Conservation (phyloP, 2,888 invertebrate species). For the Diloba caeruleocephala region DNA sequence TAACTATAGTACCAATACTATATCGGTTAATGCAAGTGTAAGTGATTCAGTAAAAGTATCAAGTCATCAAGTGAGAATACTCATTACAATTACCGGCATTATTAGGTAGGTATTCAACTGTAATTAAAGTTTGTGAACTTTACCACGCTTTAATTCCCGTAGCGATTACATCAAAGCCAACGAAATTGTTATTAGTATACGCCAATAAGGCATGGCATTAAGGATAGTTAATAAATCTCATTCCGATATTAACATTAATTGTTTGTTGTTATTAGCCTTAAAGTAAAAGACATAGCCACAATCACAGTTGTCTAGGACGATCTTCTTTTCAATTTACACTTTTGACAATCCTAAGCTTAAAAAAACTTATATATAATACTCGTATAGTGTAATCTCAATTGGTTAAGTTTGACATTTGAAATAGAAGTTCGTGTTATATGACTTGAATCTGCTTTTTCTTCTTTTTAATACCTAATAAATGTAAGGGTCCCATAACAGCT, state of each 20-base stretch:
- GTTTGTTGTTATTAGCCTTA: too few species aligned
- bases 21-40: too few species aligned
- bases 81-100: slow-evolving; percentile 1
- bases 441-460: not conserved
- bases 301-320: not conserved
- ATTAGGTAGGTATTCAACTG: slow-evolving; percentile 7
- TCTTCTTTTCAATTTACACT: not conserved
- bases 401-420: slow-evolving; percentile 22
- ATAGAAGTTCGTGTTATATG: slow-evolving; percentile 5
- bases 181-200: slow-evolving; percentile 11
- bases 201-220: slow-evolving; percentile 6
- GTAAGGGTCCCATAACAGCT: not conserved
- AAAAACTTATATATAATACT: slow-evolving; percentile 1
- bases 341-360: not conserved
- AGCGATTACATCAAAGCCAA: slow-evolving; percentile 20
- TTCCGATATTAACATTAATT: slow-evolving; percentile 1
- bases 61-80: too few species aligned
- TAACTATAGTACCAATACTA: too few species aligned
- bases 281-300: too few species aligned
- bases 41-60: too few species aligned
- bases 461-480: not conserved
- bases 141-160: slow-evolving; percentile 25
- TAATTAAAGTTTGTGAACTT: slow-evolving; percentile 19
- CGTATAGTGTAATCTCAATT: slow-evolving; percentile 12
- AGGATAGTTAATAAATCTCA: not conserved